Evolutionary conservation across 2,888 invertebrate species (phyloP), one percentile per base, ranked within the genome.

Genomic region (Barypeithes pellucidus): DNA sequence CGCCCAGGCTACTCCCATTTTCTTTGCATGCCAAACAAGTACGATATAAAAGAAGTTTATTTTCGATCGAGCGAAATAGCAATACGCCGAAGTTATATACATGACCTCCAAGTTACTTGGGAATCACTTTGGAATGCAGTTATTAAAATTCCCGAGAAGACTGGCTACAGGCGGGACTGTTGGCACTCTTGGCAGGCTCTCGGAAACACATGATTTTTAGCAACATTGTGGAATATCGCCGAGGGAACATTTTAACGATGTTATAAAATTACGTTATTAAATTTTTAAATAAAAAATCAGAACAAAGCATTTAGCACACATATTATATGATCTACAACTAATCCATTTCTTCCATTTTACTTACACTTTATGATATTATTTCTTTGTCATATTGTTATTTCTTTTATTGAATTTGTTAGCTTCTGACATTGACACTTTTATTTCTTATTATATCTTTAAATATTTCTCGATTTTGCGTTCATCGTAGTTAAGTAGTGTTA

Each of bases 71-170:
- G 65, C 50, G 45, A 50, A 65, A 65, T 65, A 65, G 50, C 65
- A 50, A 36, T 16, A 47, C 14, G 36, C 65, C 65, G 50, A 65
- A 65, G 50, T 65, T 65, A 57, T 67, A 67, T 45, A 67, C 57
- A 67, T 54, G 67, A 57, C 41, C 67, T 59, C 39, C 57, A 39
- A 57, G 57, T 54, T 57, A 67, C 41, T 57, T 33, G 24, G 57
- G 57, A 67, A 45, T 54, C 57, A 57, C 41, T 57, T 29, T n/a
- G 67, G 67, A 67, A 67, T 67, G 67, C 52, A 59, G 67, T 67
- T 67, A 67, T 67, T 67, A 67, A 67, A 67, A 67, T 67, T 67
- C 67, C 39, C 57, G 24, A 52, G 41, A 22, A 57, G 57, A 41
- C 67, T 43, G 29, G 43, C 52, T 57, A 39, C 67, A 36, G 52